Evolutionary conservation across 1,140 invertebrate genomes (phyloP), one percentile per base, ranked within the genome.

Genomic region (Bombus confusus): DNA sequence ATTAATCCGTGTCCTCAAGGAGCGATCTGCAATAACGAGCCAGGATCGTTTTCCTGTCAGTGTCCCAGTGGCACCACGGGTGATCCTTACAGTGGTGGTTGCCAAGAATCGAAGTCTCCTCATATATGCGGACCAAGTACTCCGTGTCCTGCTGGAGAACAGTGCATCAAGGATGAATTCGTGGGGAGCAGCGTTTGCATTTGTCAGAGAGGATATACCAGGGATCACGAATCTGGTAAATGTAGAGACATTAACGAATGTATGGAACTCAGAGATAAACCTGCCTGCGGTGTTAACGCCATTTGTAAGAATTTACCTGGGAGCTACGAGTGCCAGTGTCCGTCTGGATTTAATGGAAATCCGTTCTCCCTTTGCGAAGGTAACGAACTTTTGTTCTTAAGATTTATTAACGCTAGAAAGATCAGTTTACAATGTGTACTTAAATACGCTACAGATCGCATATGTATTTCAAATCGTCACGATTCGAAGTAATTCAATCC

Each of bases 301-400:
- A 96, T 98, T 69, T 99, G 98, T 92, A 98, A 98, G 94, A 99
- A 99, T 95, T 94, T 98, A 66, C 98, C 98, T 0, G 98, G 98
- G n/a, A 98, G 98, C 92, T 99, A 98, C 92, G 98, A 98, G 94
- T 99, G 98, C 91, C 97, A 98, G 90, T 99, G 98, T 92, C 98
- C 98, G 1, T 95, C 96, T 57, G 97, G 97, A 15, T 98, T 97
- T 91, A 97, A 97, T 91, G 98, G 98, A n/a, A 98, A 98, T 95
- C 98, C 98, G 13, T 98, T 98, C 92, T 96, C 96, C 28, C 95
- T 97, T 85, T 99, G 98, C 94, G 97, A 98, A 95, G 95, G 96
- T 96, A 94, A 87, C 1, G 1, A n/a, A 68, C 39, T 62, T 75
- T 71, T 74, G 81, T 31, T 37, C 34, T 18, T 28, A 71, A n/a